Base-by-base conservation (phyloP, 2,113 vertebrate genomes). In the Sorex fumeus region DNA sequence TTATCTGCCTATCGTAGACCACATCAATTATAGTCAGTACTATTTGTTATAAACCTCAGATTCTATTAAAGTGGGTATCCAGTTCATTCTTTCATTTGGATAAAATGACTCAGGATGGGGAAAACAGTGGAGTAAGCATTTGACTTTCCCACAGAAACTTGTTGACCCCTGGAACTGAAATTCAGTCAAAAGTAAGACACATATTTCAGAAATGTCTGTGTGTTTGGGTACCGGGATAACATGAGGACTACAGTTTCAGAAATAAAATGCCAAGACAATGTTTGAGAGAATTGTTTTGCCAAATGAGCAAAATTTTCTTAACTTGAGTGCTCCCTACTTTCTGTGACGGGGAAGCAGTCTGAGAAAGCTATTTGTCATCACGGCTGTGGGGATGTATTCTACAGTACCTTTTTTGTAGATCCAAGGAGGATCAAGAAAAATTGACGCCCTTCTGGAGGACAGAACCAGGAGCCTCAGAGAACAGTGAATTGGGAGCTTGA, bases 71-170 rank as follows among this genome's bases (percentile, higher is more conserved):
- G 23, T 70, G 30, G n/a, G 1, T 88, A 60, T 28, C 7, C 23
- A 86, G 19, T 66, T 70, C 83, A 67, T 82, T 25, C 28, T 85
- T 71, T 88, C 45, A 72, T 82, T 88, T 88, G 45, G 79, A 74
- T 85, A 32, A 93, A 82, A 62, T 80, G 36, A 30, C 21, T 75
- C 66, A 64, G 43, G 66, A 93, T 69, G 45, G 25, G n/a, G 70
- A 83, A 34, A 21, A 8, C 8, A 10, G 70, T 76, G 15, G 25
- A 50, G 3, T 66, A 7, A 67, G 21, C 12, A 74, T 13, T 91
- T 78, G 70, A 16, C 12, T 89, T 34, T 76, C 64, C 70, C 32
- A 57, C 64, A 83, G n/a, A 90, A 90, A 69, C 32, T 93, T 88
- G 32, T 32, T 76, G 8, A 67, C 13, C 5, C 80, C 50, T 76